Base-by-base conservation (phyloP, 2,797 vertebrate species). In the Florisuga fusca region DNA sequence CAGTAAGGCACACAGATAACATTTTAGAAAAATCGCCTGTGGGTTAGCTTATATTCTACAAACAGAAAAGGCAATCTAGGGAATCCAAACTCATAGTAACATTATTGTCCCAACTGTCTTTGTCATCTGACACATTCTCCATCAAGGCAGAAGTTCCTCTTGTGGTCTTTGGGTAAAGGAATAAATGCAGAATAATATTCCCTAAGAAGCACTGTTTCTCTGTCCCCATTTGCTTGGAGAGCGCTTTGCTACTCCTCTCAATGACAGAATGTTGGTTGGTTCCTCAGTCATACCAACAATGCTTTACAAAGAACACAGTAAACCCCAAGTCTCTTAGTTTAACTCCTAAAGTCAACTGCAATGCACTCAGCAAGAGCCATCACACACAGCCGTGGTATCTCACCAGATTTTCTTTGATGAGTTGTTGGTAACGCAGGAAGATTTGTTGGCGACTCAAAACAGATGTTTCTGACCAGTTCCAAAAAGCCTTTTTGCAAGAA, bases 331-430 rank as follows among this genome's bases (percentile, higher is more conserved):
- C 46, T 78, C 77, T 78, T 38, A 72, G 3, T 59, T 71, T 48
- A 68, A 31, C 48, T 92, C 55, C 81, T 81, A 57, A 41, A 87
- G 72, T 81, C 50, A 80, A 25, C 41, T 59, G 69, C 51, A 72
- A 53, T 3, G 21, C 55, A 86, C 45, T 86, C 59, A 86, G 87
- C 72, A 57, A 59, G 10, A 90, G 59, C 51, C 57, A 26, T 45
- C 38, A 79, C 71, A 55, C 45, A 46, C 10, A 93, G 54, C 31
- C 4, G 2, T 5, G 45, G 43, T 59, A 78, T 97, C 98, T 98
- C 97, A 99, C 99, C 98, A 99, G 98, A 95, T 99, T 99, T 94
- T 99, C 99, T 97, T 99, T 99, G 98, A 99, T 99, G 87, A 99
- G 98, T 89, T 98, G 99, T 93, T 99, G 99, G 96, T 99, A 99